Percentiles rank a stretch among this genome's conserved stretches.
Conservation (phyloP, 2,113 vertebrate species). For the Speoplatyrhinus poulsoni region DNA sequence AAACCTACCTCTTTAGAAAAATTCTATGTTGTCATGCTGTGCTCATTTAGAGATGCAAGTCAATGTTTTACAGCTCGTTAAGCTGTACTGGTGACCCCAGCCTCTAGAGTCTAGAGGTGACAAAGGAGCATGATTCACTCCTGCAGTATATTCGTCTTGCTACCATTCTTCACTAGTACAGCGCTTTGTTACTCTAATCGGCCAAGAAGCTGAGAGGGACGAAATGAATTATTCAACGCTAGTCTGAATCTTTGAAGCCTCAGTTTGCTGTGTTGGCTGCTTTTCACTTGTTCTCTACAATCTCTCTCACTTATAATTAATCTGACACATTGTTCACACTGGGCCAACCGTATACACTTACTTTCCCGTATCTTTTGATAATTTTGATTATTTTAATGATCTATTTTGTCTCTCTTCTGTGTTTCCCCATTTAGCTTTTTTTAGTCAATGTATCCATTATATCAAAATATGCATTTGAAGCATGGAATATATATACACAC, state of each 20-base stretch:
- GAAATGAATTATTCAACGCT: constrained; percentile 66
- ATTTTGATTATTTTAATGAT: no score
- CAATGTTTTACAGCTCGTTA: no score
- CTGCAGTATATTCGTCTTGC: constrained; percentile 7
- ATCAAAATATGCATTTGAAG: no score
- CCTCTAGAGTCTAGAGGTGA: constrained; percentile 17
- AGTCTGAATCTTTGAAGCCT: constrained; percentile 41
- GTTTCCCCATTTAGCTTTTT: no score
- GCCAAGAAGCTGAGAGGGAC: constrained; percentile 37
- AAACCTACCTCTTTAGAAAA: neutral
- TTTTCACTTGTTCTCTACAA: constrained; percentile 43
- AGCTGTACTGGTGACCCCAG: neutral
- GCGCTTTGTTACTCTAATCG: constrained; percentile 49
- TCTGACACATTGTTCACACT: constrained; percentile 12
- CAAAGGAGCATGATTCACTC: constrained; percentile 25
- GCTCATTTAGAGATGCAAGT: neutral
- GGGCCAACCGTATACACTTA: constrained; percentile 3
- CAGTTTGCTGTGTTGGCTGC: constrained; percentile 59
- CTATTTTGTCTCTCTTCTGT: no score
- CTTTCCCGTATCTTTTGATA: neutral
- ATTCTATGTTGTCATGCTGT: neutral
- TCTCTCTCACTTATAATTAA: constrained; percentile 19
- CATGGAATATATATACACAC: no score
- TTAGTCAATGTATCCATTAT: no score
- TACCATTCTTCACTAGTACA: constrained; percentile 45